Conservation (phyloP, 2,113 vertebrate genomes). For the Tetrax tetrax region DNA sequence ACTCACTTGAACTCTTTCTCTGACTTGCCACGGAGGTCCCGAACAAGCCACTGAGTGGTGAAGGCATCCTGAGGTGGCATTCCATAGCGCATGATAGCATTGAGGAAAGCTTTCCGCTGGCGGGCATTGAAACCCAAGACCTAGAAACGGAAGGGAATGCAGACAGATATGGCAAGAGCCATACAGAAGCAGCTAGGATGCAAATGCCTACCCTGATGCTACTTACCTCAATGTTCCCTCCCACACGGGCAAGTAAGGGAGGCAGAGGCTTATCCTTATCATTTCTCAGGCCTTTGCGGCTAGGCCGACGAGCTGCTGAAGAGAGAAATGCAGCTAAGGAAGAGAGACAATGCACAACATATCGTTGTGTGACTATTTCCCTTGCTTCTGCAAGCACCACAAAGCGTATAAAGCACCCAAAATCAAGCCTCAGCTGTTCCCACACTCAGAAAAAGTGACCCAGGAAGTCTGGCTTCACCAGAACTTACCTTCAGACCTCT, state of each 20-base stretch:
- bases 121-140: slow-evolving; percentile 97
- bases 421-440: neutral
- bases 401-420: accelerated
- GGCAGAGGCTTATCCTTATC: slow-evolving; percentile 97
- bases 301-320: slow-evolving; percentile 90
- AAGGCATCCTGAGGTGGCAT: slow-evolving; percentile 99
- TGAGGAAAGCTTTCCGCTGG: slow-evolving; percentile 97
- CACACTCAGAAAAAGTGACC: neutral
- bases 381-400: too few species aligned
- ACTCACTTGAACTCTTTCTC: slow-evolving; percentile 99
- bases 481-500: slow-evolving; percentile 89
- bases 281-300: slow-evolving; percentile 93
- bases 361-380: neutral
- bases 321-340: slow-evolving; percentile 4
- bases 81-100: slow-evolving; percentile 98
- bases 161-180: neutral
- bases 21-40: slow-evolving; percentile 94
- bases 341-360: neutral
- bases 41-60: slow-evolving; percentile 97
- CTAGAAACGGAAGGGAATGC: slow-evolving; percentile 52
- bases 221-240: slow-evolving; percentile 96
- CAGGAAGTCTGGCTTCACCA: neutral
- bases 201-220: neutral
- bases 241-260: slow-evolving; percentile 93
- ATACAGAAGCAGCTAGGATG: neutral